Base-by-base conservation (phyloP, 2,888 invertebrate species). In the Brachyptera risi region DNA sequence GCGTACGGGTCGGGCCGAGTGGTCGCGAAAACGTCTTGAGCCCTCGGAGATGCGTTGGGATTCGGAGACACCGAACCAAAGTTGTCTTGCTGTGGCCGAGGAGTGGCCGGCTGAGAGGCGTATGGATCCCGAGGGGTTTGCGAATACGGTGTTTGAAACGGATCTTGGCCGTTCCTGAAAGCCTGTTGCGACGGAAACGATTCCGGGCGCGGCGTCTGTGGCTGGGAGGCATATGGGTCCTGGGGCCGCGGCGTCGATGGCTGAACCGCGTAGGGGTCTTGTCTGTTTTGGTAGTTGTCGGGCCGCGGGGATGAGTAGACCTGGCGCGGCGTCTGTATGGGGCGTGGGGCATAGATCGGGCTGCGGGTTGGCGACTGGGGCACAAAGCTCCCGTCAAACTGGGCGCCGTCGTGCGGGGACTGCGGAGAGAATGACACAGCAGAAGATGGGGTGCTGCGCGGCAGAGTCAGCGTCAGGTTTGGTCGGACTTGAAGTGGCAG, bases 351-450 rank as follows among this genome's bases (percentile, higher is more conserved):
- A 23, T 54, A 54, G 31, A 54, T 35, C 19, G 54, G 54, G 13
- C 54, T 44, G 5, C 44, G 75, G 72, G 59, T 74, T 74, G 57
- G 76, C 15, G 76, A 77, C 0, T 75, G 75, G 5, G 76, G 74
- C 65, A 15, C 27, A 24, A n/a, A n/a, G n/a, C n/a, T n/a, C n/a
- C n/a, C n/a, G 21, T 17, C 44, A 11, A 19, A 44, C n/a, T n/a
- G n/a, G n/a, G 50, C 27, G n/a, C 27, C 17, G 3, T 54, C 54
- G 37, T 54, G 54, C 37, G 54, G 54, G 7, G 54, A 54, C 37
- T 54, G 54, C 23, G 54, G 54, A 1, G 54, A 54, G 54, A 54
- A 54, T 3, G 54, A 35, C 13, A 61, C 50, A 15, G 59, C 56
- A 11, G 58, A 31, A 5, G 64, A 38, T 13, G 60, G 60, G 11